Conservation (phyloP, 2,888 invertebrate species). For the Rhaphigaster nebulosa region DNA sequence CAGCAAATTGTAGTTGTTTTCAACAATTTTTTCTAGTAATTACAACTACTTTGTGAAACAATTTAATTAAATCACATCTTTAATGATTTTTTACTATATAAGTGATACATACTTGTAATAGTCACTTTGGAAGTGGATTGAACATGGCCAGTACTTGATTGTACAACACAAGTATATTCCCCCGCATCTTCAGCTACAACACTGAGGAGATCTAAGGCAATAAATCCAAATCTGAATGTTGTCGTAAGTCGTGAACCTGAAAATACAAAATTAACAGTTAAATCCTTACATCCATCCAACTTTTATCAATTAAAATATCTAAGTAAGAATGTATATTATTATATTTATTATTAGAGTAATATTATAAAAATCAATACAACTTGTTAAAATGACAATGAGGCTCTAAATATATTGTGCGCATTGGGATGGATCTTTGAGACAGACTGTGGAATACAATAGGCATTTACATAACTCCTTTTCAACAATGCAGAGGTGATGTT, state of each 20-base stretch:
- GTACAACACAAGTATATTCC: conserved; percentile 90
- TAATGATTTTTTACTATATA: background rate
- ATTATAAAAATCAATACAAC: too few relatives aligned
- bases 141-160: conserved; percentile 88
- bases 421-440: too few relatives aligned
- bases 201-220: conserved; percentile 91
- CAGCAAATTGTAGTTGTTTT: background rate
- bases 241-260: conserved; percentile 94
- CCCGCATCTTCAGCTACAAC: conserved; percentile 89
- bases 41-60: background rate
- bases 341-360: too few relatives aligned
- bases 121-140: conserved; percentile 87
- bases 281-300: background rate
- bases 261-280: background rate
- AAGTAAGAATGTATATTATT: background rate
- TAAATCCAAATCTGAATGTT: conserved; percentile 97
- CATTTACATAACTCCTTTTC: too few relatives aligned
- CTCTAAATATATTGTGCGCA: too few relatives aligned
- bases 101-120: conserved; percentile 74
- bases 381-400: too few relatives aligned
- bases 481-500: too few relatives aligned
- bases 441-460: too few relatives aligned
- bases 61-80: background rate
- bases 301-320: background rate
- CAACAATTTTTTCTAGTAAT: background rate